Evolutionary conservation across 2,797 vertebrate genomes (phyloP).

Genomic region (Chanos chanos): DNA sequence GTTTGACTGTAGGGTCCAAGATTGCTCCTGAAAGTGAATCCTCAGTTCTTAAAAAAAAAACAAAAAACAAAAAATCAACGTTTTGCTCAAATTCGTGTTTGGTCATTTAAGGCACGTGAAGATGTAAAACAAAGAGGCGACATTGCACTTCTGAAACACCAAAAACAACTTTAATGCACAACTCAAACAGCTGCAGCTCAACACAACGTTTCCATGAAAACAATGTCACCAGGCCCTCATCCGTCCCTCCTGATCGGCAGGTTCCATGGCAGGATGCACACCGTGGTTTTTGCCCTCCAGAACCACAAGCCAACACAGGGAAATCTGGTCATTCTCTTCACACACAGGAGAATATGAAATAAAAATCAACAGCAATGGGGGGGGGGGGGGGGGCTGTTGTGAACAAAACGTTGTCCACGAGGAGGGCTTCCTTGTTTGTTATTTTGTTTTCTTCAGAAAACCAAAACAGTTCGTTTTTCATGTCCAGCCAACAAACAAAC

Average conservation of each 20-base stretch:
- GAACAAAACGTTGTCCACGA: too few relatives aligned
- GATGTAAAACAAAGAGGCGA: too few relatives aligned
- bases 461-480: conserved; percentile 10
- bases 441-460: background rate
- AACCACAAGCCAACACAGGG: conserved; percentile 28
- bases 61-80: background rate
- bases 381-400: too few relatives aligned
- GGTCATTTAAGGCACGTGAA: background rate
- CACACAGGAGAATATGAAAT: too few relatives aligned
- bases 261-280: too few relatives aligned
- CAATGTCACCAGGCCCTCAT: conserved; percentile 23
- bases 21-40: background rate
- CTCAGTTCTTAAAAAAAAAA: conserved; percentile 10
- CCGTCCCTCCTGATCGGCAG: background rate
- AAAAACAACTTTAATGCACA: conserved; percentile 59
- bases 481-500: conserved; percentile 10
- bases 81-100: too few relatives aligned
- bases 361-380: too few relatives aligned
- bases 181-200: conserved; percentile 51
- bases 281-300: background rate
- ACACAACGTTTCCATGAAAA: conserved; percentile 45
- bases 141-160: too few relatives aligned
- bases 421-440: too few relatives aligned
- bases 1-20: background rate
- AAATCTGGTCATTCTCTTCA: background rate